These are phyloP conservation scores for Drosophila repletoides DNA, from an alignment of 1,140 invertebrate genomes.

Conservation along the genomic window DNA sequence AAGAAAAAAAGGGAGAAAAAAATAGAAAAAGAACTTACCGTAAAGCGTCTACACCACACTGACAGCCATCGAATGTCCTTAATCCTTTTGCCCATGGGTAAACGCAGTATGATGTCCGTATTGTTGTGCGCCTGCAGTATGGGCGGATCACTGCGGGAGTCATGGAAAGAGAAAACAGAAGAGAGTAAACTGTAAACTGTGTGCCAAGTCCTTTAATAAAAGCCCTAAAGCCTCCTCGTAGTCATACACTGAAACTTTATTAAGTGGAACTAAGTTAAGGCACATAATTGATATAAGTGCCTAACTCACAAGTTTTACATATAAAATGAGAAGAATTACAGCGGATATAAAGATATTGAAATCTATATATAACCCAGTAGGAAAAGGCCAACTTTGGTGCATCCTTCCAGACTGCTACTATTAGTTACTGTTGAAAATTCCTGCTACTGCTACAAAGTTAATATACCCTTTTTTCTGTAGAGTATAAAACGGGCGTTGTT, in stretches of 20 bases:
- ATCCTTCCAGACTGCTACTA: too few relatives aligned
- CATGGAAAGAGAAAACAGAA: constrained; percentile 18
- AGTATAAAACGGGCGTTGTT: too few relatives aligned
- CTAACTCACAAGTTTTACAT: too few relatives aligned
- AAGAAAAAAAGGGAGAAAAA: constrained; percentile 14
- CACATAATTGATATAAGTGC: too few relatives aligned
- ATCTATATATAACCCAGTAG: too few relatives aligned
- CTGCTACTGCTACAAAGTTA: neutral
- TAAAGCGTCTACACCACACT: constrained; percentile 94
- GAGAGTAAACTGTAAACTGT: constrained; percentile 3
- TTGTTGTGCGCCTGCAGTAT: constrained; percentile 89
- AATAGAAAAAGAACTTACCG: constrained; percentile 85
- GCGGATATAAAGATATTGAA: too few relatives aligned
- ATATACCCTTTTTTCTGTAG: too few relatives aligned
- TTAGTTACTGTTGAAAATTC: constrained; percentile 35
- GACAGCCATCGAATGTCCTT: constrained; percentile 94
- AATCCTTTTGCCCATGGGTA: constrained; percentile 91
- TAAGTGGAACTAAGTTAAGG: neutral
- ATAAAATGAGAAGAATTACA: too few relatives aligned
- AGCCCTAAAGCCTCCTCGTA: constrained; percentile 12
- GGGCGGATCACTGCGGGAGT: constrained; percentile 87
- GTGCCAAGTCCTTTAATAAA: constrained; percentile 9
- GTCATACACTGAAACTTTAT: constrained; percentile 1
- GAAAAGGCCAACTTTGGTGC: too few relatives aligned
- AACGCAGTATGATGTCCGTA: constrained; percentile 90